Evolutionary conservation across 2,113 vertebrate genomes (phyloP), one percentile per base, ranked within the genome.

Genomic region (Ginglymostoma cirratum): DNA sequence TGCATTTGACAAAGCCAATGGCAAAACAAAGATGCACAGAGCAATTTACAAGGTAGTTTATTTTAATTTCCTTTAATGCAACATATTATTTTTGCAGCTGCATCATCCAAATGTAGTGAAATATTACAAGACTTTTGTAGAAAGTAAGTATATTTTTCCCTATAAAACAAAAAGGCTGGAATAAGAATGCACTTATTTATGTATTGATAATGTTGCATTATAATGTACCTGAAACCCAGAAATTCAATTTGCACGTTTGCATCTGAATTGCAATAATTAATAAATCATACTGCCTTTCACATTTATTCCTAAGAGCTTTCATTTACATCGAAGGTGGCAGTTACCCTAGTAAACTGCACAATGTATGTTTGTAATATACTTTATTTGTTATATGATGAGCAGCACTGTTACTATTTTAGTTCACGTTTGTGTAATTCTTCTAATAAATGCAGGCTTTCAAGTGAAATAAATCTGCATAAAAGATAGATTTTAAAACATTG

Each of bases 51-150:
- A 83, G 38, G 17, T 42, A 7, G 80, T 83, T 83, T 83, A 42
- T 45, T 83, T 66, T 38, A 66, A 93, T 93, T 67, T 65, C 61
- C 17, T 38, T 65, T 67, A 55, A 90, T 61, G 27, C 52, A 34
- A 61, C 27, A 34, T 24, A 85, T 96, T 96, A 97, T 96, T 55
- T 38, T 97, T 97, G 17, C 78, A 99, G 98, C 98, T 99, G 97
- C 98, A 96, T 90, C 98, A 99, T 90, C 98, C 98, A 48, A 99
- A 99, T 96, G 96, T 99, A 96, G 98, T 99, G 38, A 97, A 97
- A 96, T 99, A 99, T 97, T 98, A 99, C 96, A 99, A 98, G 97
- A 99, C 98, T 23, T 99, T 99, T 97, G 96, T 99, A 96, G 98
- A 99, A 98, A 98, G 98, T 98, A 97, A 98, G 98, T 97, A 96